phyloP scores from a whole-genome alignment of 2,113 vertebrate species.

The Mastomys natalensis region DNA sequence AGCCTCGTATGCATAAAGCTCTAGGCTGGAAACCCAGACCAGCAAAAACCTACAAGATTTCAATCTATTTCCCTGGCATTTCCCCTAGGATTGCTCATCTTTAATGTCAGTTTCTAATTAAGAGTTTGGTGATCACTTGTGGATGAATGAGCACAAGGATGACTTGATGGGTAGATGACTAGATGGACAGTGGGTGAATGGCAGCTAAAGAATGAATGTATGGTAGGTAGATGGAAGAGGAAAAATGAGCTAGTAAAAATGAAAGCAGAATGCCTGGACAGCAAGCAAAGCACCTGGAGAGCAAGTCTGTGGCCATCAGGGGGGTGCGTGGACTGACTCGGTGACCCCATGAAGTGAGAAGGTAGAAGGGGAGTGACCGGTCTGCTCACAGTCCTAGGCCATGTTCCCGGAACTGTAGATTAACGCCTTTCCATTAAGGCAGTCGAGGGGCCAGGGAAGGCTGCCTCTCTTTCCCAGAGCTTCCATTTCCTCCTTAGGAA shows the following conservation, averaged over 20 bases:
- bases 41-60: background rate
- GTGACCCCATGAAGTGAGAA: background rate
- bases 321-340: rapidly evolving
- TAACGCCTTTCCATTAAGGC: background rate
- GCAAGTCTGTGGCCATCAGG: background rate
- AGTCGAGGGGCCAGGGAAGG: background rate
- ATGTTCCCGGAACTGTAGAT: background rate
- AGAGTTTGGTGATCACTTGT: background rate
- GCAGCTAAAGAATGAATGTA: background rate
- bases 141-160: background rate
- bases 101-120: background rate
- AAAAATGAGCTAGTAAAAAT: background rate
- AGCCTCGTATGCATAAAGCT: background rate
- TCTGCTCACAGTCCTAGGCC: background rate
- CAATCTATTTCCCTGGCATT: background rate
- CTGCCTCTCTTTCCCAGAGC: background rate
- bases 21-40: background rate
- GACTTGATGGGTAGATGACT: background rate
- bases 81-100: background rate
- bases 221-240: background rate
- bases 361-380: background rate
- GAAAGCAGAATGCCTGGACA: background rate
- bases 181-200: background rate
- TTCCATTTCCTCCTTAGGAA: slow-evolving; percentile 55
- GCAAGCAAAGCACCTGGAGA: background rate